phyloP scores from a whole-genome alignment of 1,140 invertebrate species.

The Camponotus vicinus region DNA sequence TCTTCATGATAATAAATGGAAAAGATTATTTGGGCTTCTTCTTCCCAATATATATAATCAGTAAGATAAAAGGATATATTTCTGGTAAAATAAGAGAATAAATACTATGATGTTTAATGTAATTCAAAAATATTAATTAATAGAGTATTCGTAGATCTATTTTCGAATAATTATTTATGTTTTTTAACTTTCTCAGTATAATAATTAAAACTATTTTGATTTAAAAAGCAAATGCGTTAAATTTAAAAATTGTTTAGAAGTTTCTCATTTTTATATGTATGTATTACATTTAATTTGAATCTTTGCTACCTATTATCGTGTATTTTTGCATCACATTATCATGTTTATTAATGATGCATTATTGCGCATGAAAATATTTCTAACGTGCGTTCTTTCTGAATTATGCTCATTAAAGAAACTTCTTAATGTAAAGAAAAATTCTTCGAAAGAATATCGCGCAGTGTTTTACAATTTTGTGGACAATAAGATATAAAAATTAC shows the following conservation, averaged over 20 bases:
- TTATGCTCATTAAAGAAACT: background rate
- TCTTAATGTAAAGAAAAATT: background rate
- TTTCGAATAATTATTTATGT: background rate
- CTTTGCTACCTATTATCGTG: background rate
- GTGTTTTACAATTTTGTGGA: background rate
- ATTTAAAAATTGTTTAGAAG: background rate
- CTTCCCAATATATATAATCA: background rate
- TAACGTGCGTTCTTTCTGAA: background rate
- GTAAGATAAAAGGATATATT: background rate
- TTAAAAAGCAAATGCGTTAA: too few species aligned
- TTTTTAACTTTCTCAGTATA: background rate
- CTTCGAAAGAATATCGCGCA: background rate
- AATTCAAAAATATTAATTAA: background rate
- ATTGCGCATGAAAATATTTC: background rate
- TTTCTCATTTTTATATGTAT: background rate
- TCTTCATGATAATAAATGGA: background rate
- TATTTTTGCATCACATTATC: background rate
- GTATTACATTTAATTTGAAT: background rate
- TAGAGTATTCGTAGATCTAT: background rate
- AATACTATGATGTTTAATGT: background rate
- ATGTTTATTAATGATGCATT: background rate
- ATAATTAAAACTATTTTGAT: background rate
- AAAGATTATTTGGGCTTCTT: background rate
- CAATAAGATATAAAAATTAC: background rate
- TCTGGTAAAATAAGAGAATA: background rate